These are phyloP conservation scores for Macrotis lagotis DNA, from an alignment of 2,113 vertebrate species.

Conservation along the genomic window DNA sequence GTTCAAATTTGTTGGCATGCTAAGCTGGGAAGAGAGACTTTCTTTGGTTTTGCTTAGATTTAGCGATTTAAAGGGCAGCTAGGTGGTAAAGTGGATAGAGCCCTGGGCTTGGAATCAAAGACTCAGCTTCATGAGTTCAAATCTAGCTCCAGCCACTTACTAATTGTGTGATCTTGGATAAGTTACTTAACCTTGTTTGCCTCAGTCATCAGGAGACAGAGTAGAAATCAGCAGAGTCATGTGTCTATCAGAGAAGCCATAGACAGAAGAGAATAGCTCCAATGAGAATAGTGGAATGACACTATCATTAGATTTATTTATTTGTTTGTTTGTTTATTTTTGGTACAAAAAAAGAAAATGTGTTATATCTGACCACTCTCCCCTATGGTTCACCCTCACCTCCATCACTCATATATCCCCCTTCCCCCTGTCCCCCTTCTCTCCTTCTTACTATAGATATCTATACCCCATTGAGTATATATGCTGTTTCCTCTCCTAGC, in stretches of 20 bases:
- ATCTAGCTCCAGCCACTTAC: not conserved
- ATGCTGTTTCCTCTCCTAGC: too few species aligned
- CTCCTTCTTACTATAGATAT: too few species aligned
- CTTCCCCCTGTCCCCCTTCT: too few species aligned
- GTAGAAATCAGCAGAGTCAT: not conserved
- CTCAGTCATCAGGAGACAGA: not conserved
- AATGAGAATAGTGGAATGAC: not conserved
- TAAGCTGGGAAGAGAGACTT: not conserved
- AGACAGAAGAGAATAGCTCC: not conserved
- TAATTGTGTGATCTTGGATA: too few species aligned
- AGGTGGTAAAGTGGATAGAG: not conserved
- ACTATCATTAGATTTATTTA: too few species aligned
- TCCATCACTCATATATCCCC: too few species aligned
- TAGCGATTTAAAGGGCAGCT: not conserved
- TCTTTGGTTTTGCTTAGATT: not conserved
- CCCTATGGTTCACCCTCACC: too few species aligned
- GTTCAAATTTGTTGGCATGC: not conserved
- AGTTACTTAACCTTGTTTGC: too few species aligned
- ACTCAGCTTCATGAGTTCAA: not conserved
- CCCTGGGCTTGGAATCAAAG: not conserved
- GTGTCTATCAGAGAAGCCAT: not conserved
- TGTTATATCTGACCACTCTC: too few species aligned
- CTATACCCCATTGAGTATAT: too few species aligned
- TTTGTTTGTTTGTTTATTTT: too few species aligned
- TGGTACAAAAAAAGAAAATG: too few species aligned